Evolutionary conservation across 2,888 invertebrate genomes (phyloP).

Genomic region (Rhodophaea formosa): DNA sequence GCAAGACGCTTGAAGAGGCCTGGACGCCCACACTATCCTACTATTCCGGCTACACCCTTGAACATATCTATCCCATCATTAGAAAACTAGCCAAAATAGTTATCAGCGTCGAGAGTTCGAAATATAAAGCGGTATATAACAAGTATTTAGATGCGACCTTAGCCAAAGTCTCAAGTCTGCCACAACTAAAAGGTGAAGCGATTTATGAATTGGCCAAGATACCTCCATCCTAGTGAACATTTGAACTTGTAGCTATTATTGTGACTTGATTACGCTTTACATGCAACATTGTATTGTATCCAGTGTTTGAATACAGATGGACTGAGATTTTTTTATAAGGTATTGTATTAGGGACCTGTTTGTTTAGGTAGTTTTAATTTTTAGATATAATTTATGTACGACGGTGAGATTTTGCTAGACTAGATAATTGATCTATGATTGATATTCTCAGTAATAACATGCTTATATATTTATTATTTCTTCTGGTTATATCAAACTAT

Average conservation of each 20-base stretch:
- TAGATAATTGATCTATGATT: constrained; percentile 20
- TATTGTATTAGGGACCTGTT: constrained; percentile 58
- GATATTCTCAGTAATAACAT: constrained; percentile 19
- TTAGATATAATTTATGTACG: constrained; percentile 51
- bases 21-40: constrained; percentile 89
- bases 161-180: constrained; percentile 83
- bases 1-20: constrained; percentile 63
- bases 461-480: not conserved
- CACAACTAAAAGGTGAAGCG: constrained; percentile 80
- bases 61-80: constrained; percentile 85
- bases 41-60: constrained; percentile 88
- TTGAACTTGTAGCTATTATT: constrained; percentile 18
- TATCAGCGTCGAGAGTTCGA: constrained; percentile 84
- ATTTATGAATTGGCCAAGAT: constrained; percentile 51
- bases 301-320: constrained; percentile 31
- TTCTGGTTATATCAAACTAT: not conserved
- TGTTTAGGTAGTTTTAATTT: constrained; percentile 50
- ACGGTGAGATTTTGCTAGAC: constrained; percentile 39
- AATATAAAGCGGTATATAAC: constrained; percentile 85
- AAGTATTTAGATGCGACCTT: constrained; percentile 83
- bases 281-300: constrained; percentile 22
- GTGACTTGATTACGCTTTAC: constrained; percentile 29
- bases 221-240: constrained; percentile 30
- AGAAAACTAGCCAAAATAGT: constrained; percentile 86
- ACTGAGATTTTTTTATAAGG: constrained; percentile 55